Conservation (phyloP, 1,140 invertebrate species). For the Bombus superbus region DNA sequence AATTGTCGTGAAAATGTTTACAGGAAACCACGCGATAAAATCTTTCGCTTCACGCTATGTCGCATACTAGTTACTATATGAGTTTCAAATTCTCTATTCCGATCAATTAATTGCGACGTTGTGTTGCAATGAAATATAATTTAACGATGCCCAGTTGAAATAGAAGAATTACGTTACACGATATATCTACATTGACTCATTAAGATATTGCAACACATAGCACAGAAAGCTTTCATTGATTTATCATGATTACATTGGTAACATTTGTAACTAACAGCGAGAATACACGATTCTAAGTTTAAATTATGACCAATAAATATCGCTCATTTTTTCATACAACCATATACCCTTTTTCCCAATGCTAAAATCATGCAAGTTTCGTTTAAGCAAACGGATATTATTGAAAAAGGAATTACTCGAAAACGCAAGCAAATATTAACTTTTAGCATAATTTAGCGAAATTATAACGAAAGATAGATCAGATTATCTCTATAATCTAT, state of each 20-base stretch:
- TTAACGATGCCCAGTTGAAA: background rate
- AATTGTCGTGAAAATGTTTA: constrained; percentile 19
- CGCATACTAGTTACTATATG: background rate
- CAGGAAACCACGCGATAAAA: background rate
- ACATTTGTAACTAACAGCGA: background rate
- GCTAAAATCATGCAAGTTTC: background rate
- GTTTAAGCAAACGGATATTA: background rate
- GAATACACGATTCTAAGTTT: background rate
- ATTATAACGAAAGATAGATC: background rate
- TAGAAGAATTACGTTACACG: background rate
- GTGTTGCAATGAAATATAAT: background rate
- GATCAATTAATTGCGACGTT: background rate
- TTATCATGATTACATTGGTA: background rate
- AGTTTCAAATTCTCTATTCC: background rate
- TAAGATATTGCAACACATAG: background rate
- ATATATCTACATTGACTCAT: background rate
- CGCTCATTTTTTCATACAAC: background rate
- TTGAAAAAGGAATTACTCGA: background rate
- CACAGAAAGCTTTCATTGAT: no score
- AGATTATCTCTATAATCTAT: background rate
- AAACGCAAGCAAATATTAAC: background rate
- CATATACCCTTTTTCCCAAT: background rate
- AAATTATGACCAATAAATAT: background rate
- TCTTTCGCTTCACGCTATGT: no score
- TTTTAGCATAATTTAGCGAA: background rate